Evolutionary conservation across 2,888 invertebrate genomes (phyloP), one percentile per base, ranked within the genome.

Genomic region (Cheilosia pagana): DNA sequence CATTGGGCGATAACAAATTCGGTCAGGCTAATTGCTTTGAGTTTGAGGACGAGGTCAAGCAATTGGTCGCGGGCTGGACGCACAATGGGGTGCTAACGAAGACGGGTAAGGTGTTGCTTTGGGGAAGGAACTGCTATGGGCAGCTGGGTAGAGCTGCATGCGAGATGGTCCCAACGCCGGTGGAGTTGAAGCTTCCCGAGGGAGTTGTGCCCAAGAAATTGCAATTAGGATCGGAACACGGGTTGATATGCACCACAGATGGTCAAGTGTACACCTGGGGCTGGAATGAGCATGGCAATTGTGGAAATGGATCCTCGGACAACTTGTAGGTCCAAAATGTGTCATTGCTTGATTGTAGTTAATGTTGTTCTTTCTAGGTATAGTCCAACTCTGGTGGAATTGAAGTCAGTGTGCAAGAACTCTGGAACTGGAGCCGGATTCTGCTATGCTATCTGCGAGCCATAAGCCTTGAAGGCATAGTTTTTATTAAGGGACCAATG

Each of bases 221-320:
- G 0, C 89, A 91, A 86, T 91, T 95, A 87, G 97, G 97, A 1
- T 96, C 97, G 0, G 97, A 97, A 88, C 97, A 97, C 89, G 96
- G 95, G 53, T 90, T 97, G 87, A 95, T 95, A 82, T 91, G 96
- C 86, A 93, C 94, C 88, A 93, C 93, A 6, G 94, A 94, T 75
- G 95, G 95, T 39, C 93, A 93, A 60, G 90, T 97, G 6, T 95
- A 94, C 89, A 94, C 95, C 21, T 97, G 97, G 97, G 97, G 97
- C 0, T 97, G 97, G 97, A 97, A 97, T 91, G 97, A 97, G 89
- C 97, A 97, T 92, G 96, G 96, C 45, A 97, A 95, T 90, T 97
- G 97, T 88, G 97, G 97, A 68, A 95, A 94, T 87, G 94, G 94
- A 68, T 87, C 88, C 0, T 89, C 89, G 0, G 90, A 91, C 25